Conservation (phyloP, 2,113 vertebrate genomes). For the Sylvia atricapilla region DNA sequence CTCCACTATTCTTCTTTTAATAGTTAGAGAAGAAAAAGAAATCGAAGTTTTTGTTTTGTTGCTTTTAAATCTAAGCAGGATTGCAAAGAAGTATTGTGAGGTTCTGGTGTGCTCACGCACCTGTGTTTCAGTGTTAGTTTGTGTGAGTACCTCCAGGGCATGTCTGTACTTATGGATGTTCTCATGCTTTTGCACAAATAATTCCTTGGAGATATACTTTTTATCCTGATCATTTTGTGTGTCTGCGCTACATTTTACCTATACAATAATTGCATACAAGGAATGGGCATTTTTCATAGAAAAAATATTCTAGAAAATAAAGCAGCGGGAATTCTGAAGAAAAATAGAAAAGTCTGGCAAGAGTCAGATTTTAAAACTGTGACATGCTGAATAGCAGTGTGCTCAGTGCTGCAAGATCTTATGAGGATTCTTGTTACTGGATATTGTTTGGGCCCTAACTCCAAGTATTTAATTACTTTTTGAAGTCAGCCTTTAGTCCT, state of each 20-base stretch:
- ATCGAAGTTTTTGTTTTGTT: conserved; percentile 42
- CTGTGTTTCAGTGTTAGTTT: background rate
- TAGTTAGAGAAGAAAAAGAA: conserved; percentile 65
- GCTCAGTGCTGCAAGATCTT: background rate
- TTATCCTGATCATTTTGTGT: background rate
- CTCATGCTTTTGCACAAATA: background rate
- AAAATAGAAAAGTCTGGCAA: background rate
- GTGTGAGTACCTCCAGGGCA: background rate
- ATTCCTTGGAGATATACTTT: background rate
- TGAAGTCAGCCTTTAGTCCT: conserved; percentile 6
- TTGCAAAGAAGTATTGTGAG: conserved; percentile 9
- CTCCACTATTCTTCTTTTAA: conserved; percentile 50
- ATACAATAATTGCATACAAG: background rate
- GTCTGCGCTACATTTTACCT: background rate
- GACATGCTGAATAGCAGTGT: background rate
- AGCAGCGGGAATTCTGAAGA: background rate
- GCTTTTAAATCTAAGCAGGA: conserved; percentile 40
- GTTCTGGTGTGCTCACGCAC: background rate
- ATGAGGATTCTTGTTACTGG: background rate
- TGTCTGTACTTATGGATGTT: background rate
- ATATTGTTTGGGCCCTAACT: background rate
- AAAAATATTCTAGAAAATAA: background rate
- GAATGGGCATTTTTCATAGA: background rate
- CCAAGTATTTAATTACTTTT: background rate
- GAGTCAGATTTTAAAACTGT: background rate